Percentiles rank a stretch among this genome's conserved stretches.
Conservation (phyloP, 2,113 vertebrate genomes). For the Psammodynastes pulverulentus region DNA sequence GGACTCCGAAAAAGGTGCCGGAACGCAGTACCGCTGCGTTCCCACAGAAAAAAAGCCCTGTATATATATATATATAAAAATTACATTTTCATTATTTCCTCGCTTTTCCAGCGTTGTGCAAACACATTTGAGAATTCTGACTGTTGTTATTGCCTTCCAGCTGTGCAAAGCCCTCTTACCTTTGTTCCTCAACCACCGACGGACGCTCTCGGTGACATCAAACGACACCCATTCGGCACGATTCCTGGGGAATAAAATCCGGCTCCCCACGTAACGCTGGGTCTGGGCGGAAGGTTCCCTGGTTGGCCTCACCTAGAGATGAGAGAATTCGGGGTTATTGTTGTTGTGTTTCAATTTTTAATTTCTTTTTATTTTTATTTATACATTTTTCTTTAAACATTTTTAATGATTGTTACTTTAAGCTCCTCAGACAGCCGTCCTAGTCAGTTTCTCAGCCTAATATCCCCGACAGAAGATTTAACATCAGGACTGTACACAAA, state of each 20-base stretch:
- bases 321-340: neutral
- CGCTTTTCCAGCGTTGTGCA: too few relatives aligned
- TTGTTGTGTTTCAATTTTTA: too few relatives aligned
- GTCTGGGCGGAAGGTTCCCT: slow-evolving; percentile 74
- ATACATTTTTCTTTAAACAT: too few relatives aligned
- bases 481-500: neutral
- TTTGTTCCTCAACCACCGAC: slow-evolving; percentile 77
- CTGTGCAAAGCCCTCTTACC: slow-evolving; percentile 58
- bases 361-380: too few relatives aligned
- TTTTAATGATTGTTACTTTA: neutral
- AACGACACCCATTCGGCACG: slow-evolving; percentile 79
- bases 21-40: too few relatives aligned
- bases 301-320: slow-evolving; percentile 70
- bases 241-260: slow-evolving; percentile 75
- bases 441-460: neutral
- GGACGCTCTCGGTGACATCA: slow-evolving; percentile 76
- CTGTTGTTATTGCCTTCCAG: neutral
- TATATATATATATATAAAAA: too few relatives aligned
- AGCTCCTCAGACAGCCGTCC: neutral
- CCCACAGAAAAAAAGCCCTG: too few relatives aligned
- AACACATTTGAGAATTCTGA: too few relatives aligned
- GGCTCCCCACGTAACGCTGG: slow-evolving; percentile 80
- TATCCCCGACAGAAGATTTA: neutral
- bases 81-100: too few relatives aligned
- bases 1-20: too few relatives aligned